These are phyloP conservation scores for Brachymystax lenok DNA, from an alignment of 2,797 vertebrate species.

Conservation along the genomic window DNA sequence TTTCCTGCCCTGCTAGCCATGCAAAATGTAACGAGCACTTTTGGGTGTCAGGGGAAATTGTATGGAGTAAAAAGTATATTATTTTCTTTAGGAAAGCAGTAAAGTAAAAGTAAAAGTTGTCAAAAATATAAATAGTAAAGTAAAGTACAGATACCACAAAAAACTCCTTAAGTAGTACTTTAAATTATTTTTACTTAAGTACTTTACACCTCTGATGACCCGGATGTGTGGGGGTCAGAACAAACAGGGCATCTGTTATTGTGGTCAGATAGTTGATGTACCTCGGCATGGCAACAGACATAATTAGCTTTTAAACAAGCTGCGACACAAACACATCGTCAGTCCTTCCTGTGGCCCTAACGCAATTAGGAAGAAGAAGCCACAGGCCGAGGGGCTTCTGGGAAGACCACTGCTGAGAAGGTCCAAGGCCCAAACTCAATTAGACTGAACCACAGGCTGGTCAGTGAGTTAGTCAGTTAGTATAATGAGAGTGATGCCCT, in stretches of 20 bases:
- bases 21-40: too few relatives aligned
- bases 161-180: too few relatives aligned
- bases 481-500: neutral
- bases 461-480: neutral
- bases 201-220: too few relatives aligned
- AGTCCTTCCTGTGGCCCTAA: slow-evolving; percentile 1
- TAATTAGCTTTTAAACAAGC: slow-evolving; percentile 1
- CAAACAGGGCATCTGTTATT: neutral
- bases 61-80: too few relatives aligned
- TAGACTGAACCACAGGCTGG: neutral
- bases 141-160: too few relatives aligned
- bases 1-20: too few relatives aligned
- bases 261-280: neutral
- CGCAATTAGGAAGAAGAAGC: neutral
- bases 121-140: too few relatives aligned
- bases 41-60: too few relatives aligned
- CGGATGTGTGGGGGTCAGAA: neutral
- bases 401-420: slow-evolving; percentile 4
- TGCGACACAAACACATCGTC: neutral
- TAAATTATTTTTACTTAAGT: too few relatives aligned
- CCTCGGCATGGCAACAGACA: neutral
- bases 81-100: too few relatives aligned
- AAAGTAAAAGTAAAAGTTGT: too few relatives aligned
- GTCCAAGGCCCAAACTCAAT: slow-evolving; percentile 3
- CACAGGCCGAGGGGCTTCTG: neutral